Evolutionary conservation across 2,113 vertebrate genomes (phyloP).

Genomic region (Lasiurus borealis): DNA sequence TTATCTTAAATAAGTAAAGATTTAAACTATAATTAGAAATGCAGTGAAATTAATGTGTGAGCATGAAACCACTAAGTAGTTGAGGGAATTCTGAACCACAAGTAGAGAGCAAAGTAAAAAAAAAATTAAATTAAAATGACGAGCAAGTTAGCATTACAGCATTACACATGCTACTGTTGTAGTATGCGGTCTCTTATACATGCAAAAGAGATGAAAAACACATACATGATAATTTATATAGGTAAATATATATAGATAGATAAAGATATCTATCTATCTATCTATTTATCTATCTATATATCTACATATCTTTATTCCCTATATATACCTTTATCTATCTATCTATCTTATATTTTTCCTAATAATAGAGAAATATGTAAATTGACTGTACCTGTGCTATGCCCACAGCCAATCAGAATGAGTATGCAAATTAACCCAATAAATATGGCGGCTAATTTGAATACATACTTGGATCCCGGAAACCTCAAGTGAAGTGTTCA

Average conservation of each 20-base stretch:
- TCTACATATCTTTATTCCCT: too few species aligned
- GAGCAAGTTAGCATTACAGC: not conserved
- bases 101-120: not conserved
- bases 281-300: too few species aligned
- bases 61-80: not conserved
- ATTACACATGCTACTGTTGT: not conserved
- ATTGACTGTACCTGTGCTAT: too few species aligned
- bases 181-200: not conserved
- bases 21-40: constrained; percentile 58
- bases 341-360: too few species aligned
- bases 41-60: constrained; percentile 11
- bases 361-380: too few species aligned
- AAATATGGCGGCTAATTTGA: too few species aligned
- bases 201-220: not conserved
- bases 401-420: too few species aligned
- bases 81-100: constrained; percentile 39
- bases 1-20: constrained; percentile 47
- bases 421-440: too few species aligned
- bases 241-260: not conserved
- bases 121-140: not conserved
- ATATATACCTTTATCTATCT: too few species aligned
- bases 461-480: too few species aligned
- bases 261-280: too few species aligned
- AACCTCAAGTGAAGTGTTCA: too few species aligned
- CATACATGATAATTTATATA: not conserved